phyloP scores from a whole-genome alignment of 2,888 invertebrate genomes.

The Campopleginae sp. region DNA sequence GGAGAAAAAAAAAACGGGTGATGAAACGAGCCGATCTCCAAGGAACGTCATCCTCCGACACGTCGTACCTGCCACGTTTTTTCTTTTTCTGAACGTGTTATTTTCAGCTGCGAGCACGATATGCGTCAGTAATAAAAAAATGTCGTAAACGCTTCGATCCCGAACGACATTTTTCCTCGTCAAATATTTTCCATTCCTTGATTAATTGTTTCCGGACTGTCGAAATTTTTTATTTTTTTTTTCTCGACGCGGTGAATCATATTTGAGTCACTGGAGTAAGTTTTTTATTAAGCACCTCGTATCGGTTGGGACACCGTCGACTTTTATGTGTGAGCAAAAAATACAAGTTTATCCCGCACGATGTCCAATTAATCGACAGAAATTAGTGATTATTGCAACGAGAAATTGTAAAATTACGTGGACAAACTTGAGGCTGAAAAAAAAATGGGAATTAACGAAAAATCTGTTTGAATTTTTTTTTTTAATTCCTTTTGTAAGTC shows the following conservation, averaged over 20 bases:
- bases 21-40: neutral
- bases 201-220: neutral
- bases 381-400: neutral
- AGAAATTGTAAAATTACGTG: neutral
- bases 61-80: neutral
- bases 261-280: neutral
- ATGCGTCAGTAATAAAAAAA: neutral
- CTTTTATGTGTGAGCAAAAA: neutral
- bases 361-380: neutral
- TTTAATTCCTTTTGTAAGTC: neutral
- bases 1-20: neutral
- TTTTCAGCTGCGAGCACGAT: slow-evolving; percentile 4
- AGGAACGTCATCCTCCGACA: slow-evolving; percentile 24
- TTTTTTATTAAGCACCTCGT: neutral
- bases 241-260: neutral
- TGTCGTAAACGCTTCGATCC: neutral
- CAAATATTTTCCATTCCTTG: neutral
- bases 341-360: neutral
- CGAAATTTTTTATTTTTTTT: neutral
- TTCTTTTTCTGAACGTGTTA: neutral
- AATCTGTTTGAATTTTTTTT: neutral
- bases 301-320: neutral
- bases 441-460: neutral
- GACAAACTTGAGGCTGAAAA: neutral
- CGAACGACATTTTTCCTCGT: neutral